Evolutionary conservation across 2,113 vertebrate genomes (phyloP).

Genomic region (Platichthys stellatus): DNA sequence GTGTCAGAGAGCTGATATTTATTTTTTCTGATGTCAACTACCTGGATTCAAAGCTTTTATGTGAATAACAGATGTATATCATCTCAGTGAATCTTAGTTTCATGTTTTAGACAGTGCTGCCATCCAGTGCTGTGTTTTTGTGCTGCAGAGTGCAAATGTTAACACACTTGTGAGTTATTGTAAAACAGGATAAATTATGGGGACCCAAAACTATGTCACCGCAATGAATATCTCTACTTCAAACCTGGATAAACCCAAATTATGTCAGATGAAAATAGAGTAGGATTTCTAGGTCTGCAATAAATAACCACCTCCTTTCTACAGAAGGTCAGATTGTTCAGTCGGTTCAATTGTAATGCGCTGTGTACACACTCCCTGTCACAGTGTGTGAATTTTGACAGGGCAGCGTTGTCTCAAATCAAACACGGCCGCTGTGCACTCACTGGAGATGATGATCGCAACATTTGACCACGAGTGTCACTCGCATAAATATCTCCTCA

Average conservation of each 20-base stretch:
- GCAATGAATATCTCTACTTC: too few species aligned
- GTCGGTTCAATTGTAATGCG: not conserved
- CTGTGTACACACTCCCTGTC: not conserved
- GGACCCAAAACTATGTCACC: too few species aligned
- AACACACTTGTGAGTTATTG: too few species aligned
- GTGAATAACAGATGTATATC: too few species aligned
- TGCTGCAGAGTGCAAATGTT: conserved; percentile 3
- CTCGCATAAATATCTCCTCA: not conserved
- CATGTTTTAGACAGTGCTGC: conserved; percentile 29
- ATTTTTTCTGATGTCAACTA: too few species aligned
- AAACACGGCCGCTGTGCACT: not conserved
- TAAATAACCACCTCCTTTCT: not conserved
- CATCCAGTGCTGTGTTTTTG: conserved; percentile 38
- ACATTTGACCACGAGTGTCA: not conserved
- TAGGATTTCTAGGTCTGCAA: too few species aligned
- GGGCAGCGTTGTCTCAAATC: not conserved
- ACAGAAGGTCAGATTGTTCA: not conserved
- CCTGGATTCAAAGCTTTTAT: too few species aligned
- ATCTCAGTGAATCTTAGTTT: not conserved
- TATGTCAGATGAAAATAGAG: too few species aligned
- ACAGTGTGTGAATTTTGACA: too few species aligned
- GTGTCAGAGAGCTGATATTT: too few species aligned
- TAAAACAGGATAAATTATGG: too few species aligned
- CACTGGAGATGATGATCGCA: not conserved
- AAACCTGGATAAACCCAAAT: too few species aligned